Percentiles rank a stretch among this genome's conserved stretches.
Evolutionary conservation across 2,797 vertebrate species (phyloP).

Genomic region (Parambassis ranga): DNA sequence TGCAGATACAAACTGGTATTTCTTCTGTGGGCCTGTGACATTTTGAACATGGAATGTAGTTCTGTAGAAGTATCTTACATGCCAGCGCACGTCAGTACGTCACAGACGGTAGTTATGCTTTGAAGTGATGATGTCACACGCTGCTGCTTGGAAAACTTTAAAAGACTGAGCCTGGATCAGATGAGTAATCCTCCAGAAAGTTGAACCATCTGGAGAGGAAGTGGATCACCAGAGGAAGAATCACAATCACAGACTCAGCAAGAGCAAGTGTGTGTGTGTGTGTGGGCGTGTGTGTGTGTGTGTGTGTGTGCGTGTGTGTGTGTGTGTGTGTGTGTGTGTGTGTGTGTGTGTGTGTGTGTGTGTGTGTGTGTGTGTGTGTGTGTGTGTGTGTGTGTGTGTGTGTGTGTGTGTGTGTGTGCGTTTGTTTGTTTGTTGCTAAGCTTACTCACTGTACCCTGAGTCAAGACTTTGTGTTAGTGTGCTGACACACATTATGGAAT

Average conservation of each 20-base stretch:
- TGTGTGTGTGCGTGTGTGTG: not conserved
- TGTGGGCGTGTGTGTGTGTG: not conserved
- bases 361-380: not conserved
- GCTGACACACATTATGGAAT: slow-evolving; percentile 18
- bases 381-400: not conserved
- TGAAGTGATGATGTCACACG: slow-evolving; percentile 38
- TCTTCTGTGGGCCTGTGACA: not conserved
- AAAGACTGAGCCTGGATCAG: slow-evolving; percentile 6
- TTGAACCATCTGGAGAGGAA: slow-evolving; percentile 58
- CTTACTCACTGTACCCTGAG: slow-evolving; percentile 36
- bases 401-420: no score
- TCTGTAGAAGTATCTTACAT: not conserved
- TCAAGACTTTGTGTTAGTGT: slow-evolving; percentile 23
- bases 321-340: not conserved
- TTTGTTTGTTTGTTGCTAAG: not conserved
- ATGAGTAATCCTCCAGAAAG: slow-evolving; percentile 56
- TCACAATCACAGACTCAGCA: slow-evolving; percentile 5
- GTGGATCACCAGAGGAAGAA: slow-evolving; percentile 34
- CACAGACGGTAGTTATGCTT: not conserved
- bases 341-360: not conserved
- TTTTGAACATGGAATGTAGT: not conserved
- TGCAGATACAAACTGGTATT: not conserved
- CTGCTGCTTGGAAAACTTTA: slow-evolving; percentile 20
- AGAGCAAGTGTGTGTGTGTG: not conserved
- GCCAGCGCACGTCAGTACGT: not conserved